Conservation (phyloP, 2,888 invertebrate species). For the Caenorhabditis sp. region DNA sequence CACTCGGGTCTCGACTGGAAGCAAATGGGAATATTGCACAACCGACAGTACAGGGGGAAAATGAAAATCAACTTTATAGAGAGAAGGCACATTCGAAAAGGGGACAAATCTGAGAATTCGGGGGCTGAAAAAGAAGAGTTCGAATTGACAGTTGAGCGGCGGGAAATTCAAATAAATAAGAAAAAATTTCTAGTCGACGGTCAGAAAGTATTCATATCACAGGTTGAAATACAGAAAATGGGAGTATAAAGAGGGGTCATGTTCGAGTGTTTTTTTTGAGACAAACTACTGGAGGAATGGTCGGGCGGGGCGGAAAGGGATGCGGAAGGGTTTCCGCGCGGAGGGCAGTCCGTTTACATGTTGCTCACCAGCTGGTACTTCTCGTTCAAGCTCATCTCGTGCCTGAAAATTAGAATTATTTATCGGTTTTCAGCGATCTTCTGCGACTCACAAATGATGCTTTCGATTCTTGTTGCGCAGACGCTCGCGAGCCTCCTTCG, state of each 20-base stretch:
- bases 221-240: constrained; percentile 35
- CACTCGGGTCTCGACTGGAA: neutral
- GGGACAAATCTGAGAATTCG: no score
- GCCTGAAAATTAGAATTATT: constrained; percentile 16
- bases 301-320: constrained; percentile 16
- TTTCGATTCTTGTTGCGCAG: constrained; percentile 69
- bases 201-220: constrained; percentile 24
- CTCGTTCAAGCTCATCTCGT: constrained; percentile 76
- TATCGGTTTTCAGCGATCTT: neutral
- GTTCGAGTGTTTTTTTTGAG: constrained; percentile 3
- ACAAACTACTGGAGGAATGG: constrained; percentile 30
- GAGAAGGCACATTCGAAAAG: neutral
- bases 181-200: constrained; percentile 21
- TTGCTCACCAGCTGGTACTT: constrained; percentile 76
- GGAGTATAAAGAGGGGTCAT: constrained; percentile 19
- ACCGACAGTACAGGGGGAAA: neutral
- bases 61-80: neutral
- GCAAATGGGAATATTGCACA: neutral
- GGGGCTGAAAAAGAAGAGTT: no score
- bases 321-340: neutral
- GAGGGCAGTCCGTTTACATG: constrained; percentile 60
- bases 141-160: neutral
- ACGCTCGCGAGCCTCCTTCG: constrained; percentile 76
- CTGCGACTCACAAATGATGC: constrained; percentile 49
- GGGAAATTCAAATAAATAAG: constrained; percentile 1